Evolutionary conservation across 2,113 vertebrate species (phyloP), one percentile per base, ranked within the genome.

Genomic region (Aythya baeri): DNA sequence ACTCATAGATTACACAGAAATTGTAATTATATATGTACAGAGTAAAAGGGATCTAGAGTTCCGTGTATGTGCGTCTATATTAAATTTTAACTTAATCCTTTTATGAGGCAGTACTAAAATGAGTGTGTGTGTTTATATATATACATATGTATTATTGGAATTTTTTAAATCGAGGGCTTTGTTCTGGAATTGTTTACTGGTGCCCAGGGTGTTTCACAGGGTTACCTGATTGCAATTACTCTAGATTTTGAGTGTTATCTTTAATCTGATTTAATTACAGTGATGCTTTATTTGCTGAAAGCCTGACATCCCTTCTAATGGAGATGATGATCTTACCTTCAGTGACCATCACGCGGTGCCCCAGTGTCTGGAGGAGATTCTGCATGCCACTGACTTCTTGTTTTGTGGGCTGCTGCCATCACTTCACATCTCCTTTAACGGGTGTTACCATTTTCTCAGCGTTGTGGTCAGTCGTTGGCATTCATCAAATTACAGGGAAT

Each of bases 201-300:
- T 80, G 38, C 79, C 41, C 73, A 79, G 58, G 34, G 54, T 94
- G 91, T 95, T 97, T 96, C 96, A 72, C 79, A 89, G 77, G 79
- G 36, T 89, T 97, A 89, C 82, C 88, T 94, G 72, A 41, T 75
- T 80, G 61, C 97, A 95, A 95, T 95, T 86, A 68, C 82, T 75
- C 46, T 83, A 95, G 91, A 89, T 88, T 92, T 92, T 89, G 86
- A 95, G 86, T 5, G 43, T 76, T 96, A 96, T 89, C 95, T 98
- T 96, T 97, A 97, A 97, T 91, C 36, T 71, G 43, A 61, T 92
- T 96, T 97, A 97, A 95, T 83, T 97, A 91, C 96, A 97, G 83
- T 83, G 93, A 94, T 96, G 78, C 83, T 97, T 96, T 85, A 73
- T 88, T 97, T 96, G 97, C 93, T 92, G 91, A 96, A 85, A 94